These are phyloP conservation scores for Brevipalpus yothersi DNA, from an alignment of 1,140 invertebrate species.

Conservation along the genomic window DNA sequence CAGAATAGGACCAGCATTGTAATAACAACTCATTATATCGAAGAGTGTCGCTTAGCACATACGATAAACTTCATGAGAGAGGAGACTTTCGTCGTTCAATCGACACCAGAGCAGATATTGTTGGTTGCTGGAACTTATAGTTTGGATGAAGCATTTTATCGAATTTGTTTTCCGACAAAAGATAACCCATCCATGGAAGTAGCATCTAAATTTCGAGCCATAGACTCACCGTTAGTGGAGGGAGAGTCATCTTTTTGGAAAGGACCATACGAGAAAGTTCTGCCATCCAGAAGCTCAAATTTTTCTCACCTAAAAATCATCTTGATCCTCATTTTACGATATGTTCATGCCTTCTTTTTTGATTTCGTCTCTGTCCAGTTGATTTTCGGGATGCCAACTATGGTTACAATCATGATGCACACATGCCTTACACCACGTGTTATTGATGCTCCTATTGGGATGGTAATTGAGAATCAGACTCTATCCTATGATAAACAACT, in stretches of 20 bases:
- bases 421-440: neutral
- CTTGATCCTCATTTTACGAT: neutral
- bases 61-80: constrained; percentile 25
- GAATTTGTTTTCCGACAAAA: constrained; percentile 33
- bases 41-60: constrained; percentile 19
- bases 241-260: no score
- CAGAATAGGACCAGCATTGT: constrained; percentile 26
- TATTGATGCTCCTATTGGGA: neutral
- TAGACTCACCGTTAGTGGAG: no score
- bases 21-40: constrained; percentile 24
- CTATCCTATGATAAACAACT: neutral
- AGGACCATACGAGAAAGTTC: no score
- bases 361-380: neutral
- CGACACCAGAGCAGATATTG: constrained; percentile 57
- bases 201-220: no score
- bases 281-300: neutral
- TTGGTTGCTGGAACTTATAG: constrained; percentile 52
- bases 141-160: constrained; percentile 74
- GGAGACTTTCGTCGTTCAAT: constrained; percentile 40
- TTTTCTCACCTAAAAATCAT: neutral
- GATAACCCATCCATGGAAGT: no score
- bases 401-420: neutral
- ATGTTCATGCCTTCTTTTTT: neutral
- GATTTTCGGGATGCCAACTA: neutral
- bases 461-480: neutral